phyloP scores from a whole-genome alignment of 2,797 vertebrate species.

The Anguilla megastoma region DNA sequence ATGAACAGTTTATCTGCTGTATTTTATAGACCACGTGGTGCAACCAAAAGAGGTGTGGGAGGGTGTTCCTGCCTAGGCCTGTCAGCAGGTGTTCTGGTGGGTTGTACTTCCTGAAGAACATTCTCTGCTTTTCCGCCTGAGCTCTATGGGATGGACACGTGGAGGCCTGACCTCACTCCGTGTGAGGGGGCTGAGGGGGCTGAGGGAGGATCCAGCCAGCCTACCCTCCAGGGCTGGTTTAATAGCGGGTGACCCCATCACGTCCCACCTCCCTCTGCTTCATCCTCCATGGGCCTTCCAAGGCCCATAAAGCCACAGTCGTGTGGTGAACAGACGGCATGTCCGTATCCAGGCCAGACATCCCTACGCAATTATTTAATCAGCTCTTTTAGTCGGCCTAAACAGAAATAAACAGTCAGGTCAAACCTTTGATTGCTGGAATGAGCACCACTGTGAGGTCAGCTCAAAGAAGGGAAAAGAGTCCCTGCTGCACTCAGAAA shows the following conservation, averaged over 20 bases:
- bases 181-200: neutral
- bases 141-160: neutral
- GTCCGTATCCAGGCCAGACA: too few species aligned
- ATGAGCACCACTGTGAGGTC: slow-evolving; percentile 16
- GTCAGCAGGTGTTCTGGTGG: neutral
- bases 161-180: neutral
- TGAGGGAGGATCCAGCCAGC: neutral
- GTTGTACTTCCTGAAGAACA: neutral
- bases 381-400: neutral
- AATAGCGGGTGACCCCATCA: slow-evolving; percentile 13
- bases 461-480: neutral
- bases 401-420: slow-evolving; percentile 1
- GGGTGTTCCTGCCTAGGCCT: neutral
- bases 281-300: neutral
- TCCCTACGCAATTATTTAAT: neutral
- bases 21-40: neutral
- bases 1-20: neutral
- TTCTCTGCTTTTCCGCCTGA: neutral
- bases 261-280: neutral
- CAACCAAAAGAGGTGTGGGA: neutral
- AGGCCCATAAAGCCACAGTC: neutral
- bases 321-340: neutral
- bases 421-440: neutral
- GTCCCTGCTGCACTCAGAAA: neutral
- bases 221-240: neutral